Evolutionary conservation across 2,113 vertebrate species (phyloP), one percentile per base, ranked within the genome.

Genomic region (Gallinago paraguaiae): DNA sequence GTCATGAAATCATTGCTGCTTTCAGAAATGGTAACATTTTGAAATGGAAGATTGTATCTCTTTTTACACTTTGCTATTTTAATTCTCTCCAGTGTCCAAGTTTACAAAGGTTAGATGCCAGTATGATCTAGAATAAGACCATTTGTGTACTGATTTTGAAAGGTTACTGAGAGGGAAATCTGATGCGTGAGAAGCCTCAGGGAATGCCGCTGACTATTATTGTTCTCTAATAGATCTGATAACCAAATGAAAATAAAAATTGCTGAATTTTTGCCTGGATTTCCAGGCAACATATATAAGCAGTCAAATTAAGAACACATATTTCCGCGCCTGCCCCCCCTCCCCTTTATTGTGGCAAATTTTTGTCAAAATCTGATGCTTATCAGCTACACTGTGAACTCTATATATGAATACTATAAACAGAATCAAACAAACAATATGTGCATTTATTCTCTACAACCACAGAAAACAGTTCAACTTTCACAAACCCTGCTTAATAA

Each of bases 81-180:
- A 95, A 79, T 94, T 95, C 76, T 96, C 92, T 67, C 68, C 68
- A 87, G 28, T 88, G 72, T 96, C 75, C 76, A 93, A 95, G 84
- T 95, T 96, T 97, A 96, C 93, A 98, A 98, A 98, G 97, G 97
- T 98, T 93, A 98, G 87, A 86, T 96, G 96, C 27, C 95, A 97
- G 68, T 92, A 82, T 87, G 70, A 96, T 96, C 91, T 95, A 97
- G 93, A 98, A 97, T 96, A 97, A 97, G 76, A 92, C 37, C 37
- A 82, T 97, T 91, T 97, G 80, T 96, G 88, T 61, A 85, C 77
- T 94, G 82, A 95, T 92, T 97, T 97, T 95, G 90, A 98, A 98
- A 98, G 95, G 94, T 97, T 98, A 97, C 81, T 86, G 86, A 91
- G 92, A 54, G 83, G 45, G 67, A 97, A 97, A 94, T 89, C 33